Conservation (phyloP, 1,140 invertebrate genomes). For the Polypedilum vanderplanki region DNA sequence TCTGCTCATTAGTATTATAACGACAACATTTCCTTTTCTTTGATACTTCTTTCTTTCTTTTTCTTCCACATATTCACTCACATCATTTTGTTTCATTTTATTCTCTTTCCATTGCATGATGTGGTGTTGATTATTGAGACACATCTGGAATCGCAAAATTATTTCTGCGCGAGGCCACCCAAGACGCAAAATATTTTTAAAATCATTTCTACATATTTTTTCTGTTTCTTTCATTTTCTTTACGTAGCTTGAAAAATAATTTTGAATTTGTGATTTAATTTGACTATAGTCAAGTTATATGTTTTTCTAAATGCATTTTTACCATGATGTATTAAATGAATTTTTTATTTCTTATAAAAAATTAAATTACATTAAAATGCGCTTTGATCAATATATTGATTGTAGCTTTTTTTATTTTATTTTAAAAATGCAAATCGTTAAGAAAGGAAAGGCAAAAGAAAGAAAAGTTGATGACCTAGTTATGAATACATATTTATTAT, state of each 20-base stretch:
- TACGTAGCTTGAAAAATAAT: neutral
- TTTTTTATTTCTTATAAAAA: no score
- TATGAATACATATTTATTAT: neutral
- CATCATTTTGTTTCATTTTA: neutral
- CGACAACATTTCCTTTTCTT: conserved; percentile 17
- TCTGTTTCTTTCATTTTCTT: neutral
- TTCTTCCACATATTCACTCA: neutral
- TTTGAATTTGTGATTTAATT: neutral
- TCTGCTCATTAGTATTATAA: conserved; percentile 13
- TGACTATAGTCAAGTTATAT: no score
- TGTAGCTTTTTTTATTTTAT: neutral
- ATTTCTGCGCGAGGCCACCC: conserved; percentile 1
- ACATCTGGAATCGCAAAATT: conserved; percentile 17
- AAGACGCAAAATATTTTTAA: neutral
- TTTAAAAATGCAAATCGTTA: neutral
- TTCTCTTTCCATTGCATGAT: neutral
- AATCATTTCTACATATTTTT: neutral
- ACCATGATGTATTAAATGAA: no score
- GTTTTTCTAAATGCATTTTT: no score
- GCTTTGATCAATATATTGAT: neutral
- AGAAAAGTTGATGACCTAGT: conserved; percentile 6
- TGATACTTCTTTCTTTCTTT: neutral
- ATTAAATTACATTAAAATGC: no score
- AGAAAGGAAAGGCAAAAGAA: no score
- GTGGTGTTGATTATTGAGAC: conserved; percentile 12